phyloP scores from a whole-genome alignment of 1,140 invertebrate species.

The Vanessa tameamea region DNA sequence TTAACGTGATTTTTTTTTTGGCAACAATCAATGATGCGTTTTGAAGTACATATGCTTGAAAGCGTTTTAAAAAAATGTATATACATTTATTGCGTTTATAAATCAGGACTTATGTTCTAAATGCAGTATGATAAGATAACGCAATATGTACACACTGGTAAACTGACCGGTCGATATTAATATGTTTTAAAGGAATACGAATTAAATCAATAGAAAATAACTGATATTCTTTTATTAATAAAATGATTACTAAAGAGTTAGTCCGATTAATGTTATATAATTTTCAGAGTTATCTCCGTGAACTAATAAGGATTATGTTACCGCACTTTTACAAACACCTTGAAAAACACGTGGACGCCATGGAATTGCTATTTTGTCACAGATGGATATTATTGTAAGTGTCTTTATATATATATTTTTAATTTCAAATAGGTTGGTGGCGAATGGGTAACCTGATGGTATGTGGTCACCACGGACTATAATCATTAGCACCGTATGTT shows the following conservation, averaged over 20 bases:
- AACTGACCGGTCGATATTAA: not conserved
- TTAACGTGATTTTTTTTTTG: too few species aligned
- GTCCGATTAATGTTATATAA: not conserved
- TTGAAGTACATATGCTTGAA: too few species aligned
- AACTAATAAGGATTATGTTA: conserved; percentile 92
- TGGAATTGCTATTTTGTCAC: conserved; percentile 94
- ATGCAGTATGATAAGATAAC: not conserved
- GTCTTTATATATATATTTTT: not conserved
- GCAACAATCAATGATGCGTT: too few species aligned
- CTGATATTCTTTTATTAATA: not conserved
- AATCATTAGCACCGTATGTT: too few species aligned
- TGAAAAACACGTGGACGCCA: conserved; percentile 89
- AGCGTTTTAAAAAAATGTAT: too few species aligned
- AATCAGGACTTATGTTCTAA: conserved; percentile 4
- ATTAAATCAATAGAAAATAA: too few species aligned
- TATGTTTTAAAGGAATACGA: not conserved
- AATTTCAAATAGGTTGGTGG: too few species aligned
- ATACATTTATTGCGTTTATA: not conserved
- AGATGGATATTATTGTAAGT: conserved; percentile 95
- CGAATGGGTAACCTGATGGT: too few species aligned
- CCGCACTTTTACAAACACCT: conserved; percentile 94
- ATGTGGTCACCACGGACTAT: too few species aligned
- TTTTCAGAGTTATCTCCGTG: conserved; percentile 89
- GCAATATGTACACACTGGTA: not conserved
- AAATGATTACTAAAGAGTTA: not conserved